Percentiles rank a stretch among this genome's conserved stretches.
These are phyloP conservation scores for Onychomys leucogaster DNA, from an alignment of 2,797 vertebrate genomes.

Conservation along the genomic window DNA sequence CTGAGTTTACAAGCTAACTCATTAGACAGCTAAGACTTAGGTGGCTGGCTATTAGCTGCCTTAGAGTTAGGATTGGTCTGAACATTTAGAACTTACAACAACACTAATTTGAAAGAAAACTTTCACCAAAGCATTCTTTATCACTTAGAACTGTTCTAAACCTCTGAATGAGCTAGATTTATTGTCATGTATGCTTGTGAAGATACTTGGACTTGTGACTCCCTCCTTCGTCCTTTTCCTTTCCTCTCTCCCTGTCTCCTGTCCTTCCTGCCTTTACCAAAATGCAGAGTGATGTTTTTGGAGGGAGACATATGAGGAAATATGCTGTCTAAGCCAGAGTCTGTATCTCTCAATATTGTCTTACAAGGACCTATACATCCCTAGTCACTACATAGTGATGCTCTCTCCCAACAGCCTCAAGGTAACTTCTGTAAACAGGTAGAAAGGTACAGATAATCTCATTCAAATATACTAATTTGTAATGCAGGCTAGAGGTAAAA, in stretches of 20 bases:
- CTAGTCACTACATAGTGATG: conserved; percentile 31
- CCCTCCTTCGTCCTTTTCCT: neutral
- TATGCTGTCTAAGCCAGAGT: conserved; percentile 12
- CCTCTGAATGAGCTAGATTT: neutral
- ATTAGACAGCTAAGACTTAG: neutral
- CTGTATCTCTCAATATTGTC: conserved; percentile 59
- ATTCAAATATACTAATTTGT: neutral
- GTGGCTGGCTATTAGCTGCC: neutral
- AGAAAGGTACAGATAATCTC: conserved; percentile 11
- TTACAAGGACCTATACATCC: conserved; percentile 57
- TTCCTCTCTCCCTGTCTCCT: neutral
- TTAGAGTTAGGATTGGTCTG: neutral
- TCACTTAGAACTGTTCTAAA: conserved; percentile 52
- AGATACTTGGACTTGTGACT: neutral
- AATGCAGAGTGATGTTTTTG: conserved; percentile 36
- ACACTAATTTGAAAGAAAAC: neutral
- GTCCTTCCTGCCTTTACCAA: neutral
- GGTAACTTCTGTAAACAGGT: conserved; percentile 67
- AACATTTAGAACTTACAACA: neutral
- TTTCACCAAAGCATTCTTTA: conserved; percentile 13
- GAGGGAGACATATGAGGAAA: neutral
- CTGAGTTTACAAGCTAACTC: neutral
- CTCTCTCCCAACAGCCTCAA: conserved; percentile 66
- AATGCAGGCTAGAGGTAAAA: conserved; percentile 32
- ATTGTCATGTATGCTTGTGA: conserved; percentile 1